A percentile compares a stretch with the other conserved stretches of the same genome.
Conservation (phyloP, 2,797 vertebrate species). For the Antrozous pallidus region DNA sequence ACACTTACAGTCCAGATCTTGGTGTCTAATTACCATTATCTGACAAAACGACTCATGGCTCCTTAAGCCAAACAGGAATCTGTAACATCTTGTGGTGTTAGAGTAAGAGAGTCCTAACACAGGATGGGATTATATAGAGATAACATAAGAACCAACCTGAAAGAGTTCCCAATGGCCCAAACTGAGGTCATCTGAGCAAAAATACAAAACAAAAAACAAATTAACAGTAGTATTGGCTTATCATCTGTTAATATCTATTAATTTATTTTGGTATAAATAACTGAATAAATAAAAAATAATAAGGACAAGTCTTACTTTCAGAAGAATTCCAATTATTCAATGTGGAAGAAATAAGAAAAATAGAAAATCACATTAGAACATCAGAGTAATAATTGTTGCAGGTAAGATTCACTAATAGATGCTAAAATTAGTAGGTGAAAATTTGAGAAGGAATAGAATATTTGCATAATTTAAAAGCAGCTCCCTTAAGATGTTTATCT, state of each 20-base stretch:
- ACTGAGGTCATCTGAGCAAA: background rate
- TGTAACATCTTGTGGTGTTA: background rate
- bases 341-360: background rate
- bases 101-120: background rate
- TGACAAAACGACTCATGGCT: background rate
- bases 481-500: no score
- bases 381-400: no score
- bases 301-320: background rate
- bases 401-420: no score
- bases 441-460: no score
- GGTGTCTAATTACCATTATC: background rate
- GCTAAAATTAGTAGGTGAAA: no score
- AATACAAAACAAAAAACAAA: background rate
- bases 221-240: background rate
- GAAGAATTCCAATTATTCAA: conserved; percentile 7
- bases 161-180: background rate
- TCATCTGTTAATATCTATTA: background rate
- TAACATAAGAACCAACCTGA: background rate
- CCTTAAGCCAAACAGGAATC: background rate
- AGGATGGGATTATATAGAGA: background rate
- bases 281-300: no score
- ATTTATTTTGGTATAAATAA: background rate
- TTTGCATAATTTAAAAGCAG: no score
- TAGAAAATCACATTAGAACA: no score
- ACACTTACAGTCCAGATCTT: background rate